A percentile compares a stretch with the other conserved stretches of the same genome.
These are phyloP conservation scores for Monarcha castaneiventris DNA, from an alignment of 2,113 vertebrate genomes.

Conservation along the genomic window DNA sequence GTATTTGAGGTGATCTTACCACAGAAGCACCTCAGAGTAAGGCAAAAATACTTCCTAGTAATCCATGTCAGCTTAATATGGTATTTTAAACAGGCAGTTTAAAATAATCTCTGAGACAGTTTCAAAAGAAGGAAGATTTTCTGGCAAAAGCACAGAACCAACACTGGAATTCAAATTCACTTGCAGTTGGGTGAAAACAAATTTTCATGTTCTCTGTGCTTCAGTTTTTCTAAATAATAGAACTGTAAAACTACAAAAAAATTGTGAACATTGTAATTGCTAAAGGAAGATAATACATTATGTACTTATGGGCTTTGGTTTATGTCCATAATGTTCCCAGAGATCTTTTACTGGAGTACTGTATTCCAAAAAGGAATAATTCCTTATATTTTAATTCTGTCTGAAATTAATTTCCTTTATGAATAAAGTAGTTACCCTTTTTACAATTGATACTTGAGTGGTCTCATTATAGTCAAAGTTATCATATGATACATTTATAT, in stretches of 20 bases:
- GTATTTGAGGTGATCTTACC: slow-evolving; percentile 34
- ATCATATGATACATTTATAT: neutral
- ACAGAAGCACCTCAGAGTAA: neutral
- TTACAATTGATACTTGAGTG: neutral
- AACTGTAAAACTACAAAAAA: no score
- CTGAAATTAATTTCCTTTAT: neutral
- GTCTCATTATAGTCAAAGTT: neutral
- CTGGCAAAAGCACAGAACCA: neutral
- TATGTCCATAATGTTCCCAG: neutral
- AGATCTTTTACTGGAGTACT: neutral
- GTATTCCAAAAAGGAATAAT: neutral
- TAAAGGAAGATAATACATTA: neutral
- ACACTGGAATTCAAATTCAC: neutral
- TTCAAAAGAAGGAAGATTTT: neutral
- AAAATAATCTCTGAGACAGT: neutral
- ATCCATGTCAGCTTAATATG: neutral
- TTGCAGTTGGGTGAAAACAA: neutral
- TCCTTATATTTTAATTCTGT: neutral
- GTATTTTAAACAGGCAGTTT: neutral
- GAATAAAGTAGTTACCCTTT: neutral
- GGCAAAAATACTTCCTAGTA: neutral
- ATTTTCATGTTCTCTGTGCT: neutral
- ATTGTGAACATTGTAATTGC: no score
- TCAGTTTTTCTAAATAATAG: neutral
- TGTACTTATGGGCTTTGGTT: neutral